Percentiles rank a stretch among this genome's conserved stretches.
These are phyloP conservation scores for Pterobdella sp. DNA, from an alignment of 2,888 invertebrate species.

Conservation along the genomic window DNA sequence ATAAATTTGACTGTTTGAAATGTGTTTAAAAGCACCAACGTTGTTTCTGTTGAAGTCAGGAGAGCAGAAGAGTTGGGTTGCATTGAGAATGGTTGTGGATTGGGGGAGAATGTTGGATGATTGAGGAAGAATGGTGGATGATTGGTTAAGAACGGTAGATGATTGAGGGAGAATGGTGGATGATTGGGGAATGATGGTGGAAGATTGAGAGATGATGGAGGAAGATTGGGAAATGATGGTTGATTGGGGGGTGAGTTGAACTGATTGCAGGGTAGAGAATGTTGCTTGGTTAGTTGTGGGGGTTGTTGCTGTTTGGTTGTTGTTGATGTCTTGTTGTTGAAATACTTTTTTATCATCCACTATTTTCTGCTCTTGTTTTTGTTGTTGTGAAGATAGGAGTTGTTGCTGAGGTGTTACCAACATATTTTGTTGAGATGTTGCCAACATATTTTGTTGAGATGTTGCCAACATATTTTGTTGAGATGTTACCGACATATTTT, in stretches of 20 bases:
- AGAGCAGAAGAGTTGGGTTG: conserved; percentile 26
- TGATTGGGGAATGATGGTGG: too few relatives aligned
- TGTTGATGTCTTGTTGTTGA: background rate
- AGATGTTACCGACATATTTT: too few relatives aligned
- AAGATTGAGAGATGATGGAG: background rate
- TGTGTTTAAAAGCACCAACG: conserved; percentile 1
- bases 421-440: too few relatives aligned
- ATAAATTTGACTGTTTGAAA: too few relatives aligned
- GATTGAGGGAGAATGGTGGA: too few relatives aligned
- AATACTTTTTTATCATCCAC: too few relatives aligned
- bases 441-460: too few relatives aligned
- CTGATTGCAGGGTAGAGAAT: background rate
- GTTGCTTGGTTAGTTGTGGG: background rate
- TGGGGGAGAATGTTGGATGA: conserved; percentile 18
- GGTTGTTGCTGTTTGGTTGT: background rate
- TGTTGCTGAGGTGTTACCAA: too few relatives aligned
- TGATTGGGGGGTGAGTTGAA: background rate
- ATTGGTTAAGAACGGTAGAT: conserved; percentile 13
- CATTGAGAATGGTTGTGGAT: conserved; percentile 21
- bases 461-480: too few relatives aligned
- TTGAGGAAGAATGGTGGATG: conserved; percentile 13
- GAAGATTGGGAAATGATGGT: background rate
- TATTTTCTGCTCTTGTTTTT: too few relatives aligned
- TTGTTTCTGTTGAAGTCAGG: conserved; percentile 25
- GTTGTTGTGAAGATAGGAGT: too few relatives aligned